Base-by-base conservation (phyloP, 2,797 vertebrate species). In the Gallinago nigripennis region DNA sequence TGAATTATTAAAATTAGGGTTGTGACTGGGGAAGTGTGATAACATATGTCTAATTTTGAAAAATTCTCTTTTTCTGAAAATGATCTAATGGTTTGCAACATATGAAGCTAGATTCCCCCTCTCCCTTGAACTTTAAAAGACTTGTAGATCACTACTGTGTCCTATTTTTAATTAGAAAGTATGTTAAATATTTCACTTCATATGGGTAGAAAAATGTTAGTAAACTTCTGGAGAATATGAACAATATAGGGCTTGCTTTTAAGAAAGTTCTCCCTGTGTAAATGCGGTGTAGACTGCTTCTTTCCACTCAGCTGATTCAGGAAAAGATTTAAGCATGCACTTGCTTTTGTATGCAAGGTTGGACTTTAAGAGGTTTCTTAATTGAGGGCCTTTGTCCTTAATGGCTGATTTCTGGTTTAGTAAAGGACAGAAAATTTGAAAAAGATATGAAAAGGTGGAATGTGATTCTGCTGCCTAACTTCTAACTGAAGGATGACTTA, bases 381-480 rank as follows among this genome's bases (percentile, higher is more conserved):
- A 68, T 35, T 39, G 33, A 61, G 14, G n/a, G 48, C 37, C 57
- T 91, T 95, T 94, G 86, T 70, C 56, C 69, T 48, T 72, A 17
- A 30, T 1, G 14, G 24, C 39, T 85, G 43, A 77, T 91, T 91
- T 85, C 75, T 89, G n/a, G 2, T 54, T 54, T 50, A 86, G 33
- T 90, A 65, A 76, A 70, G 46, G 68, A 66, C 63, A 77, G 60
- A 88, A 84, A 85, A 78, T 71, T 87, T 92, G 45, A 75, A 61
- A 79, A 86, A 56, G 3, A 24, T 65, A 27, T 20, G 30, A 68
- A 33, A 50, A 80, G 48, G 48, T 91, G 41, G 78, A 75, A 71
- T 6, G 4, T 31, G 57, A 56, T 83, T 93, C 72, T 89, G 27
- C 71, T 68, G 76, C 24, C 48, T 53, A 7, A 11, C 33, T 41